Evolutionary conservation across 1,140 invertebrate species (phyloP).

Genomic region (Tribolium castaneum): DNA sequence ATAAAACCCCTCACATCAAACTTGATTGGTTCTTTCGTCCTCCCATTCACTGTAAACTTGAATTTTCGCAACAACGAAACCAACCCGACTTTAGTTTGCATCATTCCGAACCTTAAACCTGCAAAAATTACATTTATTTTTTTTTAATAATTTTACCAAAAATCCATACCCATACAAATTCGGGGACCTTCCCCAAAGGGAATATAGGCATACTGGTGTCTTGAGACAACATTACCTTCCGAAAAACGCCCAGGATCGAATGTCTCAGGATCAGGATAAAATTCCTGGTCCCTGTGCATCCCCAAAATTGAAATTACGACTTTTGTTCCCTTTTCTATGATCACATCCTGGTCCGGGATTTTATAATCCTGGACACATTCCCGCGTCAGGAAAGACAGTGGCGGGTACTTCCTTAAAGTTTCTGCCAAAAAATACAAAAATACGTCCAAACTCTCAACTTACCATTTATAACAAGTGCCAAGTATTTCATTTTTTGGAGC

Average conservation of each 20-base stretch:
- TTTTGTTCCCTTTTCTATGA: conserved; percentile 60
- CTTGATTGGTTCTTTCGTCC: conserved; percentile 24
- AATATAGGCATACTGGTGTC: conserved; percentile 55
- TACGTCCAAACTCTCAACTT: neutral
- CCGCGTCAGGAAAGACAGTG: conserved; percentile 55
- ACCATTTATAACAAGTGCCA: conserved; percentile 61
- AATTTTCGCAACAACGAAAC: conserved; percentile 46
- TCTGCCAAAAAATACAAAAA: conserved; percentile 63
- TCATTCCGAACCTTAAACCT: conserved; percentile 53
- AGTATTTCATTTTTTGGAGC: conserved; percentile 66
- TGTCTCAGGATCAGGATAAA: conserved; percentile 68
- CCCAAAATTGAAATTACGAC: conserved; percentile 59
- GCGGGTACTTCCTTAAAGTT: conserved; percentile 65
- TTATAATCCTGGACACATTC: conserved; percentile 54
- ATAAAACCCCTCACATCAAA: neutral
- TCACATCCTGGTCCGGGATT: conserved; percentile 54
- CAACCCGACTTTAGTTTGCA: conserved; percentile 54
- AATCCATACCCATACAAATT: conserved; percentile 57
- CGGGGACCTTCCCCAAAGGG: neutral
- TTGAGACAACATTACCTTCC: conserved; percentile 57
- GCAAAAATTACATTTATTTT: conserved; percentile 4
- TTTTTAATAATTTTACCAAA: conserved; percentile 67
- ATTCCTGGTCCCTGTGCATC: conserved; percentile 64
- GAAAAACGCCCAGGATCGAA: conserved; percentile 69
- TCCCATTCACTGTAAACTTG: conserved; percentile 39